A percentile compares a stretch with the other conserved stretches of the same genome.
These are phyloP conservation scores for Protophormia terraenovae DNA, from an alignment of 2,888 invertebrate genomes.

Conservation along the genomic window DNA sequence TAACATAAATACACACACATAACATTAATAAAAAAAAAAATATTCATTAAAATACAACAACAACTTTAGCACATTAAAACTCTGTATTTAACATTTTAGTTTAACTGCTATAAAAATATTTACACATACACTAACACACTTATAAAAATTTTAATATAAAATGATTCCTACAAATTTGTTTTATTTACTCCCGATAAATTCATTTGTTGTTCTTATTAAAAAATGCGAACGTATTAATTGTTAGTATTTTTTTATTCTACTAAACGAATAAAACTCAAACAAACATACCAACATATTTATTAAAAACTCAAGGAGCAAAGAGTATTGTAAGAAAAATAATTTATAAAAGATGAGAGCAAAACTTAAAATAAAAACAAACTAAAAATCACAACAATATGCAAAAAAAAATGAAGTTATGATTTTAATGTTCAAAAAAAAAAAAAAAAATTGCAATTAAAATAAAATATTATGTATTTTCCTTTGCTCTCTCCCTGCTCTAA, in stretches of 20 bases:
- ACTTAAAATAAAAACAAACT: too few relatives aligned
- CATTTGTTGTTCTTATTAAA: background rate
- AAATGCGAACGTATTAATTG: constrained; percentile 33
- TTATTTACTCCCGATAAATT: background rate
- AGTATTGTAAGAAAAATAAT: background rate
- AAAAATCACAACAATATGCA: too few relatives aligned
- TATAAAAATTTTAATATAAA: background rate
- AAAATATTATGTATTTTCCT: too few relatives aligned
- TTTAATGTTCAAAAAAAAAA: too few relatives aligned
- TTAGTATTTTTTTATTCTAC: constrained; percentile 33
- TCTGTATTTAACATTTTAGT: constrained; percentile 63
- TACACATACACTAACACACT: background rate
- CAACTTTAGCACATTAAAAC: constrained; percentile 56
- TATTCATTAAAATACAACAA: constrained; percentile 25
- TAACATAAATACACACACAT: constrained; percentile 67
- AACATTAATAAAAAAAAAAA: too few relatives aligned
- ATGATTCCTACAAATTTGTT: constrained; percentile 2
- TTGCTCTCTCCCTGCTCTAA: too few relatives aligned
- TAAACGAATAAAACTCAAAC: constrained; percentile 40
- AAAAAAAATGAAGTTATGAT: too few relatives aligned
- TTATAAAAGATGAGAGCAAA: too few relatives aligned
- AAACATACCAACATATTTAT: constrained; percentile 50
- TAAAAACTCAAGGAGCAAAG: constrained; percentile 6
- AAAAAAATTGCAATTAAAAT: too few relatives aligned
- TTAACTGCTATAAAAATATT: constrained; percentile 41